Evolutionary conservation across 2,888 invertebrate genomes (phyloP), one percentile per base, ranked within the genome.

Genomic region (Ormyrus nitidulus): DNA sequence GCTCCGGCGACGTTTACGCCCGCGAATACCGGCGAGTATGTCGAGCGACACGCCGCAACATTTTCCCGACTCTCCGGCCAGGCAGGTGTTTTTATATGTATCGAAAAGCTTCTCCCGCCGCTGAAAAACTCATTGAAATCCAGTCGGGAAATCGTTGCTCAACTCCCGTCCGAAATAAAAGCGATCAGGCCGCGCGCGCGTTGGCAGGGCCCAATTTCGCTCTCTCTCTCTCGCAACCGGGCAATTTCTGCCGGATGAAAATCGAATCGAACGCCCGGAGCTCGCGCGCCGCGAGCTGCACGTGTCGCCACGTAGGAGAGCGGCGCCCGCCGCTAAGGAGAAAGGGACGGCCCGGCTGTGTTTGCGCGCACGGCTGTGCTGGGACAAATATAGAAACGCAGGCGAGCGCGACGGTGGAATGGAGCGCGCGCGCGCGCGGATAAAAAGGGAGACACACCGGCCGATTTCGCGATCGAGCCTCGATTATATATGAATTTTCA

Each of bases 361-460:
- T 56, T 13, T 10, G 75, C 48, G 11, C 10, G 19, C 44, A 49
- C 56, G 73, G 64, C 48, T 61, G 68, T 54, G 68, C 13, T 56
- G 54, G 74, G 59, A 74, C 74, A 79, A 74, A 79, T 76, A 80
- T 80, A 76, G 76, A 75, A 80, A 77, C 68, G 72, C 65, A 13
- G 5, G 34, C 34, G 34, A 34, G 34, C 34, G 34, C 34, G 34
- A 34, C 34, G 34, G n/a, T n/a, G 48, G 49, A 54, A 72, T 75
- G 49, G 66, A 61, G 62, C 51, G 9, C 10, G 83, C 77, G 34
- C 51, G 46, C 5, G 78, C 61, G 83, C 77, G 85, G 85, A 85
- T 84, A 86, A 62, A 86, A 86, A 87, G 88, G 88, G 88, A 59
- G 88, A 59, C 19, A 19, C 34, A 13, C 13, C 34, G 34, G 34